Evolutionary conservation across 2,888 invertebrate species (phyloP).

Genomic region (Agrotis puta): DNA sequence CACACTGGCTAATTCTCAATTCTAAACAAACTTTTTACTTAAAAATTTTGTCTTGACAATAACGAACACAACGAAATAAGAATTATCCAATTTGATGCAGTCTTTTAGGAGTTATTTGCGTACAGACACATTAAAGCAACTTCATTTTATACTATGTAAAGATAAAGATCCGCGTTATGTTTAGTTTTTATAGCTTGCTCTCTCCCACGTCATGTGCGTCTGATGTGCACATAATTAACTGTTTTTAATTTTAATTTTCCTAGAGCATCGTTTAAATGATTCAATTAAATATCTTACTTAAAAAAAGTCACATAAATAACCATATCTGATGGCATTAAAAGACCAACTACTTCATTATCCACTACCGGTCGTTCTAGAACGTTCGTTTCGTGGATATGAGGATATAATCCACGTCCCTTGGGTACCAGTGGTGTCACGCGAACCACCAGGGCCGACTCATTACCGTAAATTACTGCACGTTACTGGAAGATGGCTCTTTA

Average conservation of each 20-base stretch:
- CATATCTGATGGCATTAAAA: constrained; percentile 1
- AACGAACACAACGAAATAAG: too few relatives aligned
- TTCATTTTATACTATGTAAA: too few relatives aligned
- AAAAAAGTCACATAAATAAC: not conserved
- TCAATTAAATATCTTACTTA: not conserved
- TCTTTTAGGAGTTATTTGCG: too few relatives aligned
- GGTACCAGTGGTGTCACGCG: constrained; percentile 46
- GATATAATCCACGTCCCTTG: constrained; percentile 43
- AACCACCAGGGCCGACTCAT: constrained; percentile 23
- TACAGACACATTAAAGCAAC: too few relatives aligned
- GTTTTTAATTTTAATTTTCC: not conserved
- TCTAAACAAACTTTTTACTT: too few relatives aligned
- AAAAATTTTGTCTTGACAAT: too few relatives aligned
- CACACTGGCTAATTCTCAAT: too few relatives aligned
- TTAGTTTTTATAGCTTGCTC: too few relatives aligned
- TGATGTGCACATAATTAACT: too few relatives aligned
- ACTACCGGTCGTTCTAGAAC: not conserved
- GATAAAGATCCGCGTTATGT: too few relatives aligned
- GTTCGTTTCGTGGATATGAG: constrained; percentile 29
- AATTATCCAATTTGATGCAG: too few relatives aligned
- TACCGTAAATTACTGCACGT: constrained; percentile 48
- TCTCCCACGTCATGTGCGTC: too few relatives aligned
- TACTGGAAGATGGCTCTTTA: constrained; percentile 34
- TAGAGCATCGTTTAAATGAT: not conserved
- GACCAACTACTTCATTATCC: constrained; percentile 34